phyloP scores from a whole-genome alignment of 2,113 vertebrate genomes.

The Ciconia boyciana region DNA sequence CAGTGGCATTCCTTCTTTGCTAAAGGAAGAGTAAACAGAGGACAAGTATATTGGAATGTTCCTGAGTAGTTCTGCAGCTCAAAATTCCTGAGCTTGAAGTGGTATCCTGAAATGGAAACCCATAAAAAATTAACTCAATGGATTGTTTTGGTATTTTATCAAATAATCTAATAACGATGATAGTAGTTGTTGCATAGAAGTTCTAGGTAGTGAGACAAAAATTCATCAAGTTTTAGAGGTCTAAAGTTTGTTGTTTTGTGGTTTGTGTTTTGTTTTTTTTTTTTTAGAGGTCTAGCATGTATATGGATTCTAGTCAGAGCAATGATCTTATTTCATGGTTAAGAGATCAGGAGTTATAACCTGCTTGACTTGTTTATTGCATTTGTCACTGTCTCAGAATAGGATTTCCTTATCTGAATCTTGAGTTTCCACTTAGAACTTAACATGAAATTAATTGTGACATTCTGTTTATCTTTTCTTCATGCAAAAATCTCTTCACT shows the following conservation, averaged over 20 bases:
- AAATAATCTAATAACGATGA: not conserved
- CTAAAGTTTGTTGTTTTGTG: not conserved
- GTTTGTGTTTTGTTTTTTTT: not conserved
- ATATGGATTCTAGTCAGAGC: not conserved
- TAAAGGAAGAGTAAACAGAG: not conserved
- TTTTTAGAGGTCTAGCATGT: not conserved
- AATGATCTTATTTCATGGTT: not conserved
- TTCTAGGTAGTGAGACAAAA: not conserved
- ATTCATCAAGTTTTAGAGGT: not conserved
- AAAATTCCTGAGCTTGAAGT: not conserved
- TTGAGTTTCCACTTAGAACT: not conserved
- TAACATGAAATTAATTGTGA: not conserved
- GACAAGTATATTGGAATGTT: not conserved
- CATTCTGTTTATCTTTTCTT: not conserved
- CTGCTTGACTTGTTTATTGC: not conserved
- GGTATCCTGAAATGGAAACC: not conserved
- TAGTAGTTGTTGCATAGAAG: not conserved
- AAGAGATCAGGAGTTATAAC: not conserved
- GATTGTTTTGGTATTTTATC: not conserved
- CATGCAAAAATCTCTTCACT: not conserved
- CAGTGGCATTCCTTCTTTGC: not conserved
- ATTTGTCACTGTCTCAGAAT: not conserved
- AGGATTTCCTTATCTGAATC: not conserved
- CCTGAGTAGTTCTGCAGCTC: not conserved
- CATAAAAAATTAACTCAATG: not conserved